Evolutionary conservation across 2,113 vertebrate genomes (phyloP), one percentile per base, ranked within the genome.

Genomic region (Salminus brasiliensis): DNA sequence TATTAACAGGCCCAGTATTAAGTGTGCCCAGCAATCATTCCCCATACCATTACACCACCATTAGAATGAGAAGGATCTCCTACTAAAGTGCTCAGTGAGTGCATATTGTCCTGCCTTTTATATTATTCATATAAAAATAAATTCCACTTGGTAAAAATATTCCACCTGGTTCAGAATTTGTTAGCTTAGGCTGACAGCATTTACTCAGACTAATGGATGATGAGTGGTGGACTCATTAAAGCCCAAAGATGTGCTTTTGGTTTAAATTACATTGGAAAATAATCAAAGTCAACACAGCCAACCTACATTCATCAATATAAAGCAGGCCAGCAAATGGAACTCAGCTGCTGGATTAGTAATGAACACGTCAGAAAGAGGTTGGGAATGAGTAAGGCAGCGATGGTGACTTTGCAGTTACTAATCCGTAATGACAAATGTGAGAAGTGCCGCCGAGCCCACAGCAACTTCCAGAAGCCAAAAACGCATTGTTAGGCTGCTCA

Each of bases 191-290:
- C 18, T 53, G 49, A 21, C 1, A 39, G 45, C 12, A 16, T 72
- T 57, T 59, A 52, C 52, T 59, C n/a, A 72, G 36, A 27, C 34
- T 0, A 52, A 52, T 52, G 16, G 15, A 39, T 39, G 25, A 66
- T 66, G 36, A 23, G 39, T 16, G n/a, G 4, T n/a, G 36, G 29
- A 76, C n/a, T 52, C 47, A 53, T 76, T 67, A 67, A 76, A 75
- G 43, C 18, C 41, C 21, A 4, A 23, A 4, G 1, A 75, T 36
- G 29, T 34, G 23, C 7, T 66, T 66, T 27, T 21, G 60, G 66
- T 12, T 27, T 70, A 27, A 70, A 49, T 47, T 70, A 47, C 39
- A 25, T n/a, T 47, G 43, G 25, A 67, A 49, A 67, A 27, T 52
- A 23, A 53, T 53, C 29, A 76, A 0, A 16, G 13, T 52, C n/a